Conservation (phyloP, 1,140 invertebrate genomes). For the Hypsibius dujardini region DNA sequence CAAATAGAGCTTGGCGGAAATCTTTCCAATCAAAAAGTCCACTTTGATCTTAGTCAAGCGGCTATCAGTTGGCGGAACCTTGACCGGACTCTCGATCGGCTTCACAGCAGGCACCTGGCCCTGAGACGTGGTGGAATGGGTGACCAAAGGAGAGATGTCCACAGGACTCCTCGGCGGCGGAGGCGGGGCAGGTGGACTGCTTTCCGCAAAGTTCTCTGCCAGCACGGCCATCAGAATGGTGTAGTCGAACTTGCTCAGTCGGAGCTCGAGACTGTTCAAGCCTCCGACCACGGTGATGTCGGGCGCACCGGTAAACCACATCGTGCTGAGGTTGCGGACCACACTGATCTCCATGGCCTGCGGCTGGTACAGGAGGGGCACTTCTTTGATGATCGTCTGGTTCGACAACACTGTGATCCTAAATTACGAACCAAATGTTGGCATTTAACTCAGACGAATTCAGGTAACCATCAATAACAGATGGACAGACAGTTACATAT, state of each 20-base stretch:
- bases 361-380: conserved; percentile 14
- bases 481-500: too few relatives aligned
- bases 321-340: conserved; percentile 57
- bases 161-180: conserved; percentile 19
- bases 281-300: conserved; percentile 19
- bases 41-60: conserved; percentile 4
- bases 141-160: conserved; percentile 17
- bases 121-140: conserved; percentile 11
- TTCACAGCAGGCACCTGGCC: conserved; percentile 9
- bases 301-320: conserved; percentile 35
- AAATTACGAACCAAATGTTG: too few relatives aligned
- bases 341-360: conserved; percentile 23
- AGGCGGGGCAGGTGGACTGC: conserved; percentile 17
- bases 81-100: neutral
- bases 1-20: conserved; percentile 17
- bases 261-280: conserved; percentile 15
- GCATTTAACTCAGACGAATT: too few relatives aligned
- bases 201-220: conserved; percentile 61
- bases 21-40: neutral
- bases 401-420: too few relatives aligned
- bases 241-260: conserved; percentile 45
- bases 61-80: too few relatives aligned
- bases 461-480: too few relatives aligned
- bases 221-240: conserved; percentile 56
- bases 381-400: neutral